Conservation (phyloP, 2,888 invertebrate species). For the Dinocampus coccinellae region DNA sequence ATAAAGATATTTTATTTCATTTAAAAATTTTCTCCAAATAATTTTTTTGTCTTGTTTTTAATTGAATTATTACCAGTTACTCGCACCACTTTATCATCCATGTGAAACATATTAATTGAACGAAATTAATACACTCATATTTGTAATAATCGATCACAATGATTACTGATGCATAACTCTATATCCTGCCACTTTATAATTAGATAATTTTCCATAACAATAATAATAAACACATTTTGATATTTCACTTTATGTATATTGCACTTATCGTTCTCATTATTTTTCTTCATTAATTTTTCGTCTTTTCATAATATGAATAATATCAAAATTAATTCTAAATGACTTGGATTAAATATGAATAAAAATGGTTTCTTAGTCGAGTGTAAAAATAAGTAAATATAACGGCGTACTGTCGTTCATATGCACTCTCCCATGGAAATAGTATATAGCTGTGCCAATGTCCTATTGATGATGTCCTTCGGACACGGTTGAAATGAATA, state of each 20-base stretch:
- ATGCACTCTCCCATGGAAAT: constrained; percentile 40
- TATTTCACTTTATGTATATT: background rate
- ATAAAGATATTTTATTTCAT: too few species aligned
- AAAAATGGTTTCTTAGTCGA: constrained; percentile 40
- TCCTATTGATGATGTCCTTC: constrained; percentile 28
- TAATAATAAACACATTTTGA: background rate
- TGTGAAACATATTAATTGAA: constrained; percentile 23
- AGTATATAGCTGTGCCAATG: background rate
- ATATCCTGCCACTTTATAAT: background rate
- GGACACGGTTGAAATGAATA: constrained; percentile 44
- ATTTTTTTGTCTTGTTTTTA: background rate
- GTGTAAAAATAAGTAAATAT: constrained; percentile 49
- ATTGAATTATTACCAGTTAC: background rate
- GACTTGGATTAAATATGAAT: background rate
- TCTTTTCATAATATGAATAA: background rate
- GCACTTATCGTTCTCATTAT: background rate
- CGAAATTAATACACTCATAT: background rate
- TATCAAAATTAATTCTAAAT: background rate
- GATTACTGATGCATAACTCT: background rate
- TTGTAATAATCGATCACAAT: constrained; percentile 19
- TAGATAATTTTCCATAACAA: background rate
- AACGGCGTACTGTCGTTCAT: constrained; percentile 26
- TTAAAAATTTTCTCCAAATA: too few species aligned
- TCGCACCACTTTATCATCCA: constrained; percentile 14
- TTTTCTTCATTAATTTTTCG: background rate